Conservation (phyloP, 1,140 invertebrate species). For the Caenorhabditis briggsae region DNA sequence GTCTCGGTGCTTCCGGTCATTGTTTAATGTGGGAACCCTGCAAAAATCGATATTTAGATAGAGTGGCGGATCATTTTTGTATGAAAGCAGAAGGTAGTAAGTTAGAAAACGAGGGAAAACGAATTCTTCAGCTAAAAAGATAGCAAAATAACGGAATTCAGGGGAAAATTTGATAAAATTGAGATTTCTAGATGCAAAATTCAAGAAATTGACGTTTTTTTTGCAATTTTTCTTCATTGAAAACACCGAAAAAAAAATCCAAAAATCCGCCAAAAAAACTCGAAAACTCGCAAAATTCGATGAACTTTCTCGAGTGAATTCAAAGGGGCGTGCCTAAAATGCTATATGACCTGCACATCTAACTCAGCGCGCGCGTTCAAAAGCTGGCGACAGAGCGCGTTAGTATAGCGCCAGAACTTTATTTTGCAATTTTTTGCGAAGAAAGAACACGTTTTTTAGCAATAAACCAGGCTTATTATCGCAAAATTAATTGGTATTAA, state of each 20-base stretch:
- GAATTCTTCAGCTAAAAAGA: not conserved
- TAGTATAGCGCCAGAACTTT: not conserved
- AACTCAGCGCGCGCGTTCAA: slow-evolving; percentile 11
- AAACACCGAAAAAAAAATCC: not conserved
- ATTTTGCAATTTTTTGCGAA: not conserved
- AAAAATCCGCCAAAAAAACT: not conserved
- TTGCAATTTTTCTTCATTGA: not conserved
- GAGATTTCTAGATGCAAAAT: too few species aligned
- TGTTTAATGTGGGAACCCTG: slow-evolving; percentile 36
- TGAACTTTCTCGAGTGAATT: slow-evolving; percentile 11
- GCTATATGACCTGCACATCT: slow-evolving; percentile 55
- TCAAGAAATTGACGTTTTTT: too few species aligned
- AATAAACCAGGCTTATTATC: slow-evolving; percentile 32
- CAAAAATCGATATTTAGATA: not conserved
- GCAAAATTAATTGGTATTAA: not conserved
- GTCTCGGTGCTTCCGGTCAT: slow-evolving; percentile 52
- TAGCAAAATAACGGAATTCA: too few species aligned
- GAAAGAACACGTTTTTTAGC: not conserved
- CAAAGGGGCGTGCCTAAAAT: not conserved
- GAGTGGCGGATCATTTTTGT: not conserved
- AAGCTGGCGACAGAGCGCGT: not conserved
- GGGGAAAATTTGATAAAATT: too few species aligned
- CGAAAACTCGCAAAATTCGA: not conserved
- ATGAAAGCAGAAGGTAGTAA: not conserved
- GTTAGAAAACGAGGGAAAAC: not conserved